A percentile compares a stretch with the other conserved stretches of the same genome.
phyloP scores from a whole-genome alignment of 1,140 invertebrate genomes.

The Leptonema lineaticorne region DNA sequence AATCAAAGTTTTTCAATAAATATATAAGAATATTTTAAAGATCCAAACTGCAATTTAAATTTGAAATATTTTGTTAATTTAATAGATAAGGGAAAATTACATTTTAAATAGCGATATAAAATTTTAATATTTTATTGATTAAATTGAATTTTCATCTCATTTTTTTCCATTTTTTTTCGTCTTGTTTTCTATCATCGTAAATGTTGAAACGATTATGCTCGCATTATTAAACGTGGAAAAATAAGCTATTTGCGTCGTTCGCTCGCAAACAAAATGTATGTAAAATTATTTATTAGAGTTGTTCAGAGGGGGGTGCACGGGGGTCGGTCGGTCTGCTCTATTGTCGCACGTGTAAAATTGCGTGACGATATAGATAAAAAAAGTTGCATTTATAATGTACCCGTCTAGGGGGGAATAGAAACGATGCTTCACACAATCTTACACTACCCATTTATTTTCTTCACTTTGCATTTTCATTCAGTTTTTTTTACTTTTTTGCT shows the following conservation, averaged over 20 bases:
- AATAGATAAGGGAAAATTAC: no score
- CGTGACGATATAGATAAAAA: slow-evolving; percentile 32
- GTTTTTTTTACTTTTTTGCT: not conserved
- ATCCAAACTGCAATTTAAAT: no score
- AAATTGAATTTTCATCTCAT: no score
- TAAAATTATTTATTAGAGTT: slow-evolving; percentile 24
- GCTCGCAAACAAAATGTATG: slow-evolving; percentile 6
- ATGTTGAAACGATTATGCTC: no score
- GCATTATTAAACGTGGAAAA: not conserved
- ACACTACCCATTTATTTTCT: slow-evolving; percentile 14
- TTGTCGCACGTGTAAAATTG: slow-evolving; percentile 25
- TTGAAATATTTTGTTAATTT: no score
- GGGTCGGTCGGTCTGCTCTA: slow-evolving; percentile 16
- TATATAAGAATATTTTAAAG: no score
- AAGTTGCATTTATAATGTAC: slow-evolving; percentile 22
- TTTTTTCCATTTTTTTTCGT: no score
- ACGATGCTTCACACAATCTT: slow-evolving; percentile 8
- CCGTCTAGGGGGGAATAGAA: no score
- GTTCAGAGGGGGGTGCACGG: slow-evolving; percentile 6
- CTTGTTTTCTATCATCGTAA: no score
- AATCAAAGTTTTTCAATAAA: no score
- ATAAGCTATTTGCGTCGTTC: not conserved
- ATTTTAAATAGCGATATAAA: no score
- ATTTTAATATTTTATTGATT: no score
- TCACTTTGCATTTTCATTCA: not conserved